These are phyloP conservation scores for Ranitomeya variabilis DNA, from an alignment of 2,113 vertebrate species.

Conservation along the genomic window DNA sequence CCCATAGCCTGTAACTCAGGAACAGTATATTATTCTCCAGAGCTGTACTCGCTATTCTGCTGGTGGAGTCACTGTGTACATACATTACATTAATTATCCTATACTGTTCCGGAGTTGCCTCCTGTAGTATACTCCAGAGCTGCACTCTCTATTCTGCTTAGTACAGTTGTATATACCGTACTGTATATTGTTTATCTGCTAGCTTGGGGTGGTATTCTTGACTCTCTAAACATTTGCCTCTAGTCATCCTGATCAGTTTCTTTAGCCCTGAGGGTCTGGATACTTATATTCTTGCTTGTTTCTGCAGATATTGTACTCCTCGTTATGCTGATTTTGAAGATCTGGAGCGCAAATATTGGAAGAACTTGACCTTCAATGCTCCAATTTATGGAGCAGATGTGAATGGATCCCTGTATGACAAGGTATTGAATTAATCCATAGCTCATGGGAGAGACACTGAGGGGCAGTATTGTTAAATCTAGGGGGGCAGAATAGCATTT, in stretches of 20 bases:
- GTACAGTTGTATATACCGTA: not conserved
- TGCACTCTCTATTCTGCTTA: not conserved
- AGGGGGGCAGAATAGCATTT: not conserved
- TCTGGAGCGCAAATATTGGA: conserved; percentile 97
- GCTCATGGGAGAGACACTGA: not conserved
- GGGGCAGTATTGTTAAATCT: no score
- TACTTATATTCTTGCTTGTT: not conserved
- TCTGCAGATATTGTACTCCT: conserved; percentile 88
- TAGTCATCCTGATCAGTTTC: not conserved
- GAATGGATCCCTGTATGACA: conserved; percentile 90
- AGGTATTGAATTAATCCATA: conserved; percentile 68
- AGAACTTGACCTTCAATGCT: conserved; percentile 93
- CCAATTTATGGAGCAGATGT: conserved; percentile 95
- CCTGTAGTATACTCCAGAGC: not conserved
- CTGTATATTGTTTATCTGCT: no score
- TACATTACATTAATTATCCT: no score
- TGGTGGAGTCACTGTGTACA: no score
- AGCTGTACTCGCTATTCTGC: no score
- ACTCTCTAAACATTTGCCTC: no score
- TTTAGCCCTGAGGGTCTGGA: not conserved
- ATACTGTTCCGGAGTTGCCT: not conserved
- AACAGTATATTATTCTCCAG: no score
- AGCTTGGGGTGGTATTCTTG: no score
- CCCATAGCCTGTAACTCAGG: no score
- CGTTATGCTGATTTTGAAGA: conserved; percentile 90